Percentiles rank a stretch among this genome's conserved stretches.
Conservation (phyloP, 2,888 invertebrate genomes). For the Amorpha juglandis region DNA sequence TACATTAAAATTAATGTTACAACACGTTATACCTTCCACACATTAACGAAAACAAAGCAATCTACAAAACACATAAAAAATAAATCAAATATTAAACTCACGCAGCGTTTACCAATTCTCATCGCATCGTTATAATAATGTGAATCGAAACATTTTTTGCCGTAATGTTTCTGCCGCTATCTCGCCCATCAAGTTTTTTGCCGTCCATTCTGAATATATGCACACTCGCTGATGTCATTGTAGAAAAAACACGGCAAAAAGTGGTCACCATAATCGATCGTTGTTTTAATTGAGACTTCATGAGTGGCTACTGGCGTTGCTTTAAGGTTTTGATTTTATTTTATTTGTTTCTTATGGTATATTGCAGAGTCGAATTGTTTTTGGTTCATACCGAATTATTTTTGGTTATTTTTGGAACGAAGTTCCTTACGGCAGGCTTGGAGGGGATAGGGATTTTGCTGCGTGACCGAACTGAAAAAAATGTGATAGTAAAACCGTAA, state of each 20-base stretch:
- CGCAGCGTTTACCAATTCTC: conserved; percentile 2
- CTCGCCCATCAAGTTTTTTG: conserved; percentile 19
- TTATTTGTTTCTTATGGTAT: neutral
- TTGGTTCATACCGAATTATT: neutral
- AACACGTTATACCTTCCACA: neutral
- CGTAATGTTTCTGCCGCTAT: neutral
- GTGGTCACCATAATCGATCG: conserved; percentile 14
- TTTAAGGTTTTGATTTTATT: conserved; percentile 2
- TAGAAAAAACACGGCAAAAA: conserved; percentile 10
- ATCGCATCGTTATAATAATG: conserved; percentile 7
- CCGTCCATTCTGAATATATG: conserved; percentile 5
- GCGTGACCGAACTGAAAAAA: too few relatives aligned
- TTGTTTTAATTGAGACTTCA: conserved; percentile 21
- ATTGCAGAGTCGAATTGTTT: neutral
- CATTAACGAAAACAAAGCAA: conserved; percentile 1
- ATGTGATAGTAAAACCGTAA: too few relatives aligned
- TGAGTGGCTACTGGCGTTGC: conserved; percentile 16
- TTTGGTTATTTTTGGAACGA: too few relatives aligned
- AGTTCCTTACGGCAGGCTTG: too few relatives aligned
- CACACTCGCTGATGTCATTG: conserved; percentile 11
- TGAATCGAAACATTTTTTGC: conserved; percentile 13
- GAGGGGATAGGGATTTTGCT: too few relatives aligned
- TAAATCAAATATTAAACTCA: conserved; percentile 3
- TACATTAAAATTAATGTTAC: neutral
- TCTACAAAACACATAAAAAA: conserved; percentile 1